phyloP scores from a whole-genome alignment of 1,140 invertebrate genomes.

The Nomia melanderi region DNA sequence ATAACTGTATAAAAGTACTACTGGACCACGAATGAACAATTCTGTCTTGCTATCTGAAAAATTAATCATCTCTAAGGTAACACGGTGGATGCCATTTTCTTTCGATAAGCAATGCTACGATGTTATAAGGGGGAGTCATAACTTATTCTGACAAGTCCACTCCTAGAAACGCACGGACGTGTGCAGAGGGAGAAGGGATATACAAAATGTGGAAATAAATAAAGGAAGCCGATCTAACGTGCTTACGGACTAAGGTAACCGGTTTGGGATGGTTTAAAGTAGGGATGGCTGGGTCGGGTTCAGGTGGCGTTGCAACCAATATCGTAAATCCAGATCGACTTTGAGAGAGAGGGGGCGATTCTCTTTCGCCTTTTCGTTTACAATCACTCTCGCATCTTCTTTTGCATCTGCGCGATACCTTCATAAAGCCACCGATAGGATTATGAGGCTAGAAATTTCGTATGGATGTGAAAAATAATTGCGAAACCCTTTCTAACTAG shows the following conservation, averaged over 20 bases:
- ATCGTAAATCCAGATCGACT: slow-evolving; percentile 77
- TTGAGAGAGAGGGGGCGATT: slow-evolving; percentile 59
- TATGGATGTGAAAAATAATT: slow-evolving; percentile 23
- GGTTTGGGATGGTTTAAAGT: slow-evolving; percentile 63
- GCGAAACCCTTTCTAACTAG: too few relatives aligned
- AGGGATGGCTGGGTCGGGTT: slow-evolving; percentile 64
- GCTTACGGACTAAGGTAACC: slow-evolving; percentile 53
- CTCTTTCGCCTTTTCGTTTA: slow-evolving; percentile 54
- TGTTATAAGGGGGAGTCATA: slow-evolving; percentile 41
- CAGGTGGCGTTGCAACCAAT: slow-evolving; percentile 77
- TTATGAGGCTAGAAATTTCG: slow-evolving; percentile 62
- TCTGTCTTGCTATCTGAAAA: too few relatives aligned
- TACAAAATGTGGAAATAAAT: slow-evolving; percentile 65
- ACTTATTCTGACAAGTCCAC: slow-evolving; percentile 46
- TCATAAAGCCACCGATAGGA: slow-evolving; percentile 63
- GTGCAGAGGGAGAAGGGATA: slow-evolving; percentile 7
- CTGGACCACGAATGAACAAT: too few relatives aligned
- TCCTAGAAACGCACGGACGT: neutral
- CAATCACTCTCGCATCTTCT: slow-evolving; percentile 51
- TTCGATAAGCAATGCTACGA: slow-evolving; percentile 34
- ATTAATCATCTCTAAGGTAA: too few relatives aligned
- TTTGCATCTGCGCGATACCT: slow-evolving; percentile 63
- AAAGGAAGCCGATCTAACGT: slow-evolving; percentile 69
- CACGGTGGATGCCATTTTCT: slow-evolving; percentile 17
- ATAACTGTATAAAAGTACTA: too few relatives aligned